phyloP scores from a whole-genome alignment of 2,888 invertebrate genomes.

The Linnaemya tessellans region DNA sequence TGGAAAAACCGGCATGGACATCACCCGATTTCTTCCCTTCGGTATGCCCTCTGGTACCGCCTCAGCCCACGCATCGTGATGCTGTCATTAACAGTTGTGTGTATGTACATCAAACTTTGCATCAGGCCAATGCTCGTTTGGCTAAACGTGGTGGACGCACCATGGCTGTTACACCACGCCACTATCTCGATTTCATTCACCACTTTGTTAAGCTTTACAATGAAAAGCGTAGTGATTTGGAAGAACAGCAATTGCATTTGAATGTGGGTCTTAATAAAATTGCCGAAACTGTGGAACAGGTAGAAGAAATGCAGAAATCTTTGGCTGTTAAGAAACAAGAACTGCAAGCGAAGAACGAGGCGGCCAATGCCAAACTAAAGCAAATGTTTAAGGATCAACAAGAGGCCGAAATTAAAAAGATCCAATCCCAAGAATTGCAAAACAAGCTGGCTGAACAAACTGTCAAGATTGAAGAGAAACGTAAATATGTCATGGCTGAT shows the following conservation, averaged over 20 bases:
- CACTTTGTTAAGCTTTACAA: conserved; percentile 99
- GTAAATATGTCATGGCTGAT: conserved; percentile 97
- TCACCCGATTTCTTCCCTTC: conserved; percentile 96
- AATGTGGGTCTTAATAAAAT: conserved; percentile 99
- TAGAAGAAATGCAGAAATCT: conserved; percentile 99
- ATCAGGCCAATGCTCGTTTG: conserved; percentile 95
- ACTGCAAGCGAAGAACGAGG: conserved; percentile 98
- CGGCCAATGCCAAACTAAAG: conserved; percentile 98
- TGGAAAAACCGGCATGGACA: conserved; percentile 93
- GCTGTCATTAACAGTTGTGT: conserved; percentile 99
- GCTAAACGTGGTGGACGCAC: conserved; percentile 96
- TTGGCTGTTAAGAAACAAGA: conserved; percentile 98
- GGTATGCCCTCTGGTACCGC: conserved; percentile 90
- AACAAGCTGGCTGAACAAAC: conserved; percentile 93
- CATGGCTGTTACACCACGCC: conserved; percentile 98
- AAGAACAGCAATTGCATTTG: conserved; percentile 99
- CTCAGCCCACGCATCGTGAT: conserved; percentile 93
- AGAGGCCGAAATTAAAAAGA: conserved; percentile 99
- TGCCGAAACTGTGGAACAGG: conserved; percentile 99
- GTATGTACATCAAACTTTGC: conserved; percentile 98
- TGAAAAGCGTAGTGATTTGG: conserved; percentile 98
- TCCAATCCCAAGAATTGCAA: conserved; percentile 98
- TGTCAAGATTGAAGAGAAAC: conserved; percentile 95
- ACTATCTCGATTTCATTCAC: conserved; percentile 99
- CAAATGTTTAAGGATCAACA: conserved; percentile 99